Base-by-base conservation (phyloP, 2,888 invertebrate species). In the Diplazon laetatorius region DNA sequence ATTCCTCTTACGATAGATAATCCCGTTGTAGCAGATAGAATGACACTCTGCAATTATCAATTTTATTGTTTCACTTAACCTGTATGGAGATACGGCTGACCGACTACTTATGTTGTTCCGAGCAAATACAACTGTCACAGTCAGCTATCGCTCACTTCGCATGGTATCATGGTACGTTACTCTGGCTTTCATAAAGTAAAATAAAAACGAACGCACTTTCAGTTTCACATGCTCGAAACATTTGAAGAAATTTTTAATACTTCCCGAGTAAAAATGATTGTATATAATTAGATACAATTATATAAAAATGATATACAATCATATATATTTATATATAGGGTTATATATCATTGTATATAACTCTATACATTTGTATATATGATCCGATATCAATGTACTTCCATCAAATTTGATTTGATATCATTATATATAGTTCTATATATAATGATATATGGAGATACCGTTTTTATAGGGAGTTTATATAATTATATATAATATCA, bases 81-180 rank as follows among this genome's bases (percentile, higher is more conserved):
- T 42, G 44, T 35, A 9, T 14, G 22, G 20, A 20, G 62, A 66
- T 48, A 18, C 62, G 37, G 63, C 22, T 22, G 48, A 30, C 55
- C 9, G 18, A 57, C 57, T 48, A 76, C 76, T 79, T n/a, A 79
- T 79, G 79, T 76, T 76, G 72, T 68, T 76, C 59, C 66, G 79
- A 44, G 20, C 8, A 48, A 55, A 25, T 10, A 37, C 62, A 14
- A 37, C 63, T 8, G 30, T 30, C 12, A 52, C 59, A n/a, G 50
- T 63, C 62, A 35, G 39, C 59, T 59, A 12, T 57, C 57, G 78
- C 68, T 63, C 68, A 44, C 63, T 72, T 57, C 62, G 70, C 71
- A 57, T 68, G 75, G 57, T 50, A 72, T 59, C 50, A 79, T 79
- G 79, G 79, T 76, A 30, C 62, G 72, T 44, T 14, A 46, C 30